Evolutionary conservation across 2,888 invertebrate species (phyloP), one percentile per base, ranked within the genome.

Genomic region (Carabus problematicus): DNA sequence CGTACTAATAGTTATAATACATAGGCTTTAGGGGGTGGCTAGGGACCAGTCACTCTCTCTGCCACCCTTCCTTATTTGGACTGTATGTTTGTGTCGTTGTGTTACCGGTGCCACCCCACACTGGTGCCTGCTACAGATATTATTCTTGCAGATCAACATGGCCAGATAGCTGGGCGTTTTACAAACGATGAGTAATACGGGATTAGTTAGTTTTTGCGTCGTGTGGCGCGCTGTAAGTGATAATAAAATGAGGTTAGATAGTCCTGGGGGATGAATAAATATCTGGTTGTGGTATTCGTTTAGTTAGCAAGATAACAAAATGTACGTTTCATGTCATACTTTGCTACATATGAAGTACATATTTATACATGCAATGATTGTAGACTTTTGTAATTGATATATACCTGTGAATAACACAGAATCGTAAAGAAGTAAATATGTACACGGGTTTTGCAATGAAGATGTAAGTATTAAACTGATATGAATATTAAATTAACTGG

Each of bases 1-100:
- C 60, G 66, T 61, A 68, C 68, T 68, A 68, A 68, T 68, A 68
- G 68, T 60, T 61, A 68, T 68, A 68, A 68, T 68, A 68, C 68
- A 8, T 52, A 16, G 52, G 52, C 18, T 9, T 56, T 56, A 19
- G 18, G 55, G 64, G 64, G 39, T 47, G 47, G 49, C n/a, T 40
- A 55, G 45, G 60, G 45, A 43, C 60, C 63, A 47, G 29, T 29
- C 39, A 47, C n/a, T n/a, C n/a, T n/a, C n/a, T n/a, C n/a, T n/a
- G 19, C 62, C 62, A 19, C 47, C 19, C 43, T 52, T 19, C 3
- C 16, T 52, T 52, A 52, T 16, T 52, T 52, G 18, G 19, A 52
- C 16, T 52, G 52, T 52, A 9, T 52, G 14, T 19, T 14, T 16
- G 9, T 11, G 18, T 52, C 18, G 12, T n/a, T 12, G 7, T 8